A percentile compares a stretch with the other conserved stretches of the same genome.
These are phyloP conservation scores for Sorex fumeus DNA, from an alignment of 2,113 vertebrate genomes.

Conservation along the genomic window DNA sequence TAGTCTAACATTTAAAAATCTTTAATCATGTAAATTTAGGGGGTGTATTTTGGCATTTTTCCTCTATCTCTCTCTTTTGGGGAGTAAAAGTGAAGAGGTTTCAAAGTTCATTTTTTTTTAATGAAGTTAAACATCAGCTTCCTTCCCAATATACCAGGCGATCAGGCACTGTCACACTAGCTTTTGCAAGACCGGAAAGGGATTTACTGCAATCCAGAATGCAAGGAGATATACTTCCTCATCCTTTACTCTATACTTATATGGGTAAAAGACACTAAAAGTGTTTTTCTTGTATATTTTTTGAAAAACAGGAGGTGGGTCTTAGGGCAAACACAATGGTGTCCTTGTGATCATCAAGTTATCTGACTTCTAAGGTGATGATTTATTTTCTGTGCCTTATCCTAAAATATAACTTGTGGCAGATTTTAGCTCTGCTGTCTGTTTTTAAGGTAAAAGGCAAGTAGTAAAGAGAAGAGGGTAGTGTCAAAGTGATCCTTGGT, in stretches of 20 bases:
- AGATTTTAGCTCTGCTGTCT: background rate
- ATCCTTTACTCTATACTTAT: background rate
- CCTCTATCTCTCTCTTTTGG: background rate
- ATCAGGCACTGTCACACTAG: background rate
- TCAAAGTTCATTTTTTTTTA: background rate
- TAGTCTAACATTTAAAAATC: conserved; percentile 16
- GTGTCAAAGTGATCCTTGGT: too few relatives aligned
- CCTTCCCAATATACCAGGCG: background rate
- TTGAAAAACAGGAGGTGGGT: background rate
- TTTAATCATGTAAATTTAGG: background rate
- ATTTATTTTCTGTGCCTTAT: background rate
- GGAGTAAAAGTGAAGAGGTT: background rate
- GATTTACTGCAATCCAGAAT: background rate
- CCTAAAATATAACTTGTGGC: background rate
- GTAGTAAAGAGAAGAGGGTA: background rate
- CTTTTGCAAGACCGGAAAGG: background rate
- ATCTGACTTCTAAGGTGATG: background rate
- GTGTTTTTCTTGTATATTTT: background rate
- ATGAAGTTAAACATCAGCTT: background rate
- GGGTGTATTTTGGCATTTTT: background rate
- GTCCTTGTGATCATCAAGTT: background rate
- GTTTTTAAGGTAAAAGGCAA: background rate
- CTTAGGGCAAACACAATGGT: background rate
- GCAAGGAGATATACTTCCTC: background rate
- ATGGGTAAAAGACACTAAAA: background rate